Base-by-base conservation (phyloP, 92 coral and sea anemone species). In the Heteractis magnifica region DNA sequence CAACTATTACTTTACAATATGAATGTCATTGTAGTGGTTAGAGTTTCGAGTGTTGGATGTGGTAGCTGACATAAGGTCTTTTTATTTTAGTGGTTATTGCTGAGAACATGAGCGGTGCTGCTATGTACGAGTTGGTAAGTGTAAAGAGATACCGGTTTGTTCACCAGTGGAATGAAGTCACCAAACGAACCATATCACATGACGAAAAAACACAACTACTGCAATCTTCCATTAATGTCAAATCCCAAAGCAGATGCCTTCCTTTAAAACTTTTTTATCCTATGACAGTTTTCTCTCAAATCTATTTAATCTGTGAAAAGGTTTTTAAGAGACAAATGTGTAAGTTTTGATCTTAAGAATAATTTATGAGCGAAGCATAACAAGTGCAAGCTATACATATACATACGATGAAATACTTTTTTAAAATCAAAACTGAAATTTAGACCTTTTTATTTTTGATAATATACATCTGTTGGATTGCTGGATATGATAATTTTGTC, bases 81-180 rank as follows among this genome's bases (percentile, higher is more conserved):
- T 86, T 68, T 15, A 11, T 82, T 90, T 41, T 76, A 97, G 99
- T 97, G 77, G 99, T 97, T 65, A 97, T 97, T 60, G 99, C 99
- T 53, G 99, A 97, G 71, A 84, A 91, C 65, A 97, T 97, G 99
- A 97, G 99, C 65, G 99, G 99, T n/a, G 87, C 99, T 52, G 99
- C 99, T 34, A 97, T 97, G 99, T 97, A 97, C 89, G 99, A 97
- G 84, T 59, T 97, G 95, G 99, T 97, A 76, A 89, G 98, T 89
- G 6, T 53, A 65, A 20, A n/a, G 85, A 49, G 3, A 9, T 34
- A 79, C 82, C 75, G 77, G 55, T 52, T 58, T 81, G 70, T 62
- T 62, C n/a, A n/a, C 9, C n/a, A 75, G 51, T 50, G 83, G 75
- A 50, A 81, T 81, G 84, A 81, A 81, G 83, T 79, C 52, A 79